These are phyloP conservation scores for Acipenser transmontanus DNA, from an alignment of 2,797 vertebrate species.

Conservation along the genomic window DNA sequence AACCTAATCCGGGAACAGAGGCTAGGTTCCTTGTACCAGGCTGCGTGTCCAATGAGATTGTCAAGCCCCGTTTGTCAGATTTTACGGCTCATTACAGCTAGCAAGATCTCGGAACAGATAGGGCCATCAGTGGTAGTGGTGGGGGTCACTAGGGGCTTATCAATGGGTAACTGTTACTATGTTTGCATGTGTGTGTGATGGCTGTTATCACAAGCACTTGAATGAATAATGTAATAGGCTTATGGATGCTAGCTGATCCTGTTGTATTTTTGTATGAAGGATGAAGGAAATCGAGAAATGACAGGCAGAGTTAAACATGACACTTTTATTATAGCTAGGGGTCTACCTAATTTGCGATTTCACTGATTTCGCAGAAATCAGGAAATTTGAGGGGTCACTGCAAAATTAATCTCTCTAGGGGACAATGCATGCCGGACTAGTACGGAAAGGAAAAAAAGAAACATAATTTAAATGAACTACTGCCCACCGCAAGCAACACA, in stretches of 20 bases:
- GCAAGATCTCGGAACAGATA: conserved; percentile 16
- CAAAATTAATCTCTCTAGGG: not conserved
- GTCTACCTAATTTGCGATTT: too few species aligned
- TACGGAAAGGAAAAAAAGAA: too few species aligned
- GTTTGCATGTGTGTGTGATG: not conserved
- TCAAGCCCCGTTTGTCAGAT: conserved; percentile 25
- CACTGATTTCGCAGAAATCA: too few species aligned
- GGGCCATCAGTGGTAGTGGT: conserved; percentile 7
- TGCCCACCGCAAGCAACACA: too few species aligned
- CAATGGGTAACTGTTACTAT: conserved; percentile 3
- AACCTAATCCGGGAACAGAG: conserved; percentile 16
- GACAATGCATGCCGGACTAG: not conserved
- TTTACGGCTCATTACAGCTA: conserved; percentile 14
- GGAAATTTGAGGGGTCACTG: not conserved
- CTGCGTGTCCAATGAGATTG: conserved; percentile 10
- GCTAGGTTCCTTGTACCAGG: conserved; percentile 8
- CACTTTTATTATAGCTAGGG: not conserved
- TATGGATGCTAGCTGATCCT: not conserved
- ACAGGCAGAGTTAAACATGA: not conserved
- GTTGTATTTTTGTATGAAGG: not conserved
- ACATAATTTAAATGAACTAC: too few species aligned
- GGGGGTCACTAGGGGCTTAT: conserved; percentile 7
- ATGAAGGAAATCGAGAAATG: not conserved
- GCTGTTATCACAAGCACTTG: conserved; percentile 17
- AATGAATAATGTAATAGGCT: conserved; percentile 8